These are phyloP conservation scores for Rhopalosiphum padi DNA, from an alignment of 1,140 invertebrate species.

Conservation along the genomic window DNA sequence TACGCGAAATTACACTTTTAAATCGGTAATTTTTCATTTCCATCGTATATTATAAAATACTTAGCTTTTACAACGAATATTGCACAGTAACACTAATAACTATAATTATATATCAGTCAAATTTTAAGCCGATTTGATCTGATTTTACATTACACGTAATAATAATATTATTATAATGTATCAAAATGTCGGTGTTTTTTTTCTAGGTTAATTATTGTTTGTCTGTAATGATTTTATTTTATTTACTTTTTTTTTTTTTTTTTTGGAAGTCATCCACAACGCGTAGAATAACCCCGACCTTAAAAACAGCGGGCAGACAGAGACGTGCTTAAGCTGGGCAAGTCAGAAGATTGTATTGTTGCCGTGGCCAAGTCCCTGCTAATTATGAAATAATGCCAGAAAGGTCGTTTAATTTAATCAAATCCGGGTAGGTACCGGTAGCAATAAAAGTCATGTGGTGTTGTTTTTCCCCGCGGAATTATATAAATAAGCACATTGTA, in stretches of 20 bases:
- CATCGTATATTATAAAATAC: not conserved
- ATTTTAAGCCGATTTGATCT: not conserved
- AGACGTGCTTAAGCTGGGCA: constrained; percentile 35
- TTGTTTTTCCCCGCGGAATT: not conserved
- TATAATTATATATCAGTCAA: not conserved
- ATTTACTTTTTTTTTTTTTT: not conserved
- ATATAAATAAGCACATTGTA: not conserved
- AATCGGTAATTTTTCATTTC: not conserved
- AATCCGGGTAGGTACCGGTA: constrained; percentile 42
- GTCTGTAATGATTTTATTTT: not conserved
- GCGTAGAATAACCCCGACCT: not conserved
- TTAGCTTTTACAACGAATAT: not conserved
- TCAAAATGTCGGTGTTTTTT: not conserved
- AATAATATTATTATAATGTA: not conserved
- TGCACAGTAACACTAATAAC: not conserved
- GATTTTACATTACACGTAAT: not conserved
- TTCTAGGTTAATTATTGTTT: constrained; percentile 41
- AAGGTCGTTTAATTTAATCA: constrained; percentile 54
- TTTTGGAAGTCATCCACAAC: constrained; percentile 45
- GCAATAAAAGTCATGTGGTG: constrained; percentile 51
- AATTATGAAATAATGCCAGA: constrained; percentile 57
- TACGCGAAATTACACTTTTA: not conserved
- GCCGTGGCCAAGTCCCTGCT: constrained; percentile 49
- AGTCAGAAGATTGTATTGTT: constrained; percentile 52
- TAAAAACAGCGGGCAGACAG: constrained; percentile 30